Evolutionary conservation across 2,113 vertebrate species (phyloP).

Genomic region (Eleginops maclovinus): DNA sequence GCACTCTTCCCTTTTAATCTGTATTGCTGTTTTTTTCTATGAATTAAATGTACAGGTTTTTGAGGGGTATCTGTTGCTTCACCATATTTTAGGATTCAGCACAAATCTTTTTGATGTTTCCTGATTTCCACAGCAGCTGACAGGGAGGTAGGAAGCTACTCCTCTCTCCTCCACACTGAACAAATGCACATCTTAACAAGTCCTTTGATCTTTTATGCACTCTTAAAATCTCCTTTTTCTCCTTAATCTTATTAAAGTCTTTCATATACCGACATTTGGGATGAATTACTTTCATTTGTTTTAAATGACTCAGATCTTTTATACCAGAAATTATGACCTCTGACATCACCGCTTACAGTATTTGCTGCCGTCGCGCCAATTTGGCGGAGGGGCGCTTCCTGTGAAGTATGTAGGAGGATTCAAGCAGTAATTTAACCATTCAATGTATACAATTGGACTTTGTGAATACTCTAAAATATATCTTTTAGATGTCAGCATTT

Average conservation of each 20-base stretch:
- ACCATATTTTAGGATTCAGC: no score
- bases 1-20: background rate
- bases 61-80: background rate
- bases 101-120: slow-evolving; percentile 12
- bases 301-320: slow-evolving; percentile 38
- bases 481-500: background rate
- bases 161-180: background rate
- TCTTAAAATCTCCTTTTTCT: slow-evolving; percentile 36
- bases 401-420: background rate
- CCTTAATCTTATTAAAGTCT: slow-evolving; percentile 17
- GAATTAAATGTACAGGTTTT: slow-evolving; percentile 3
- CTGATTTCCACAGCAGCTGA: background rate
- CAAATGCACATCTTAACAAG: slow-evolving; percentile 37
- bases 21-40: background rate
- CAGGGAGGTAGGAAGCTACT: background rate
- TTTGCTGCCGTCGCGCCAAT: slow-evolving; percentile 1
- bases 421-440: background rate
- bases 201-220: slow-evolving; percentile 66
- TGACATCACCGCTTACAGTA: slow-evolving; percentile 12
- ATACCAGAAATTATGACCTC: slow-evolving; percentile 7
- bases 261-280: slow-evolving; percentile 25
- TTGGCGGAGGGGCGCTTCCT: background rate
- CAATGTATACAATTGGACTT: background rate
- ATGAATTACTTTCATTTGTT: slow-evolving; percentile 44
- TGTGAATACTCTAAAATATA: background rate